A percentile compares a stretch with the other conserved stretches of the same genome.
Evolutionary conservation across 64 coral and sea anemone species (phyloP).

Genomic region (Montipora cactus): DNA sequence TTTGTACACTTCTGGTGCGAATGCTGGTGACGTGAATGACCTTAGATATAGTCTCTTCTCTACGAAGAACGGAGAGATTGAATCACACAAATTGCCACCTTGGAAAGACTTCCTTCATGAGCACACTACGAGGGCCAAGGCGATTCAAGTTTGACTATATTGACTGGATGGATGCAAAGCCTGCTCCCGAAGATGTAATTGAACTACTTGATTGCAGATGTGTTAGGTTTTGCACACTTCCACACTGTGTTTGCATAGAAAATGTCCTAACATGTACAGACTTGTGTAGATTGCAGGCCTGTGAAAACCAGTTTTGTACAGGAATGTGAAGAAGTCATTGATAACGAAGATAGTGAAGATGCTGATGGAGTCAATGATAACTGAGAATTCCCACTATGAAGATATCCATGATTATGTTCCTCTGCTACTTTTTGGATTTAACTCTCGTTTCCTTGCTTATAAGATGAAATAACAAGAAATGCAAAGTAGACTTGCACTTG

Average conservation of each 20-base stretch:
- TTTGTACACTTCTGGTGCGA: no score
- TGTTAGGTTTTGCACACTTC: not conserved
- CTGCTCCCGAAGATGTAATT: not conserved
- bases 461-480: no score
- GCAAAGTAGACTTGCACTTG: no score
- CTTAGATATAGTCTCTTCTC: no score
- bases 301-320: no score
- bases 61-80: no score
- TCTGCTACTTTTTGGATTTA: not conserved
- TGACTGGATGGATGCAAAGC: not conserved
- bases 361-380: not conserved
- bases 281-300: not conserved
- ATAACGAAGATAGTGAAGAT: not conserved
- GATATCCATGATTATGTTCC: no score
- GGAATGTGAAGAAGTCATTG: not conserved
- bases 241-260: not conserved
- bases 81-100: no score
- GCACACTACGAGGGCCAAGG: no score
- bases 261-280: not conserved
- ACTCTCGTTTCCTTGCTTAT: not conserved
- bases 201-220: not conserved
- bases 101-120: no score
- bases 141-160: not conserved
- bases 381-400: no score
- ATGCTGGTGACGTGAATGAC: no score